These are phyloP conservation scores for Melinopterus prodromus DNA, from an alignment of 2,888 invertebrate genomes.

Conservation along the genomic window DNA sequence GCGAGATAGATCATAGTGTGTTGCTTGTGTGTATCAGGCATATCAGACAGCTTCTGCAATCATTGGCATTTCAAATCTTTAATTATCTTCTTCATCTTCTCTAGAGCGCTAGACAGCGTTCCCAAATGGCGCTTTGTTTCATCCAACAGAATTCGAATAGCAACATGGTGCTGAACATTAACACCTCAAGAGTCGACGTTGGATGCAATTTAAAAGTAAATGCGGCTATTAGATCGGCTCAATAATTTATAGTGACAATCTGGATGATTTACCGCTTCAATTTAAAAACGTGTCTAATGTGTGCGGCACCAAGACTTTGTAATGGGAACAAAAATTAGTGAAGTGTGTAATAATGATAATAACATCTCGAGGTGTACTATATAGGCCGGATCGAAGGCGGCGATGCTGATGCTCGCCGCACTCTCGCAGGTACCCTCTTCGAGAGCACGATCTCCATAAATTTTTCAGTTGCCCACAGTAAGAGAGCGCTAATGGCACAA, in stretches of 20 bases:
- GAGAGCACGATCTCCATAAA: conserved; percentile 43
- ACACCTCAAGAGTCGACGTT: neutral
- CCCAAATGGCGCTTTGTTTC: neutral
- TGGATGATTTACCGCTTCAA: conserved; percentile 12
- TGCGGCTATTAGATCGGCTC: conserved; percentile 6
- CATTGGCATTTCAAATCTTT: no score
- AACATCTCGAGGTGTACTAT: conserved; percentile 28
- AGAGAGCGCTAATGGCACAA: conserved; percentile 44
- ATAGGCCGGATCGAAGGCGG: conserved; percentile 25
- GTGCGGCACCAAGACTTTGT: conserved; percentile 10
- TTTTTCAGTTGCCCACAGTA: conserved; percentile 47
- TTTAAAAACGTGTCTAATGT: conserved; percentile 8
- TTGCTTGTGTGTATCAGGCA: no score
- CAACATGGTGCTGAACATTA: neutral
- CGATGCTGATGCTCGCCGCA: conserved; percentile 16
- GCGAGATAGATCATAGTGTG: no score
- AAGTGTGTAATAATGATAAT: conserved; percentile 36
- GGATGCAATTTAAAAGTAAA: neutral
- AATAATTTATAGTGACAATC: conserved; percentile 26
- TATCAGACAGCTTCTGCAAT: no score
- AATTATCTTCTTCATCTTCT: no score
- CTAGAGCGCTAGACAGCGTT: neutral
- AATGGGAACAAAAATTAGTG: conserved; percentile 36
- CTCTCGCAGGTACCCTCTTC: no score
- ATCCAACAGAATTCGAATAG: neutral